phyloP scores from a whole-genome alignment of 2,113 vertebrate genomes.

The Odocoileus hemionus region DNA sequence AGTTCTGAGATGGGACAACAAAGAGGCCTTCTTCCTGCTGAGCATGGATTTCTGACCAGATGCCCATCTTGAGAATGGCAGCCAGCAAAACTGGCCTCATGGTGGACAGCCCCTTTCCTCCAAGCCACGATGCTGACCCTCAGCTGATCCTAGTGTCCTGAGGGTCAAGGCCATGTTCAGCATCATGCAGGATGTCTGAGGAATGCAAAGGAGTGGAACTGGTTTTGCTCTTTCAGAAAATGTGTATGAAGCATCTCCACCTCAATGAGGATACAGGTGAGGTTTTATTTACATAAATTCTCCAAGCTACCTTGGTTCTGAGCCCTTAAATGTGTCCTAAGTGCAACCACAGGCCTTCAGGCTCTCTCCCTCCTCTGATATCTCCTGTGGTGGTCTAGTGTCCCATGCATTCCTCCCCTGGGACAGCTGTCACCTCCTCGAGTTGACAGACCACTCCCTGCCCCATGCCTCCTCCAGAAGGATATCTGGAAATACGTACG shows the following conservation, averaged over 20 bases:
- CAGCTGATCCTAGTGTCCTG: not conserved
- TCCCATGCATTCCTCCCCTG: no score
- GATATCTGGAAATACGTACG: not conserved
- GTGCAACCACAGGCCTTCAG: not conserved
- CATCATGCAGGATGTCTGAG: not conserved
- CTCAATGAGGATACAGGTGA: not conserved
- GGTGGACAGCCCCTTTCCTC: not conserved
- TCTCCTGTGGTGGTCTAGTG: not conserved
- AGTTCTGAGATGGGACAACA: not conserved
- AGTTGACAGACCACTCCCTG: not conserved
- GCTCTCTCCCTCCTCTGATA: not conserved
- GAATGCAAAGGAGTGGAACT: not conserved
- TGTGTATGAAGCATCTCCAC: not conserved
- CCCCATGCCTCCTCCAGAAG: not conserved
- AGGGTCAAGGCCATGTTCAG: not conserved
- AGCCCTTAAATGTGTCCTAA: not conserved
- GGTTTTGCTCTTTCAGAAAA: not conserved
- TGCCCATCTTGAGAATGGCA: not conserved
- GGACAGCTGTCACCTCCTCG: not conserved
- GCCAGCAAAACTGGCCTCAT: not conserved
- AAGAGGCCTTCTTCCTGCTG: not conserved
- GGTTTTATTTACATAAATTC: not conserved
- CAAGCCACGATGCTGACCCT: not conserved
- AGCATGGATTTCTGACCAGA: not conserved
- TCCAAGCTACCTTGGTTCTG: not conserved